Evolutionary conservation across 2,888 invertebrate genomes (phyloP).

Genomic region (Ennomos erosarius): DNA sequence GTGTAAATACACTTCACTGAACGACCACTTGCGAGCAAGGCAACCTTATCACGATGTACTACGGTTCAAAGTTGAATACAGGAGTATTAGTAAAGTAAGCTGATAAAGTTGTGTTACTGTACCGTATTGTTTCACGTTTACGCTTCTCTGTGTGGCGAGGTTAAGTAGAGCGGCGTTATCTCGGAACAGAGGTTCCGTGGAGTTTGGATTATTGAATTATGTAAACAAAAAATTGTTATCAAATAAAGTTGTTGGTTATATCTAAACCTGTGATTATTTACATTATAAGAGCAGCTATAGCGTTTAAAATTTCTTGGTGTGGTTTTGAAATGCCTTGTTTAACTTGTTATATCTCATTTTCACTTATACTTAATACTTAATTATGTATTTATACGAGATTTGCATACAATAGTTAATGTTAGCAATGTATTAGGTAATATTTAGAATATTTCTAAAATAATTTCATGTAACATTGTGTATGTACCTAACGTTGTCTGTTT

Average conservation of each 20-base stretch:
- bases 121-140: conserved; percentile 85
- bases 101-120: conserved; percentile 74
- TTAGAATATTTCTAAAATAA: too few species aligned
- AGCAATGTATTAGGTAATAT: too few species aligned
- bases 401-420: too few species aligned
- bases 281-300: background rate
- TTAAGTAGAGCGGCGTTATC: conserved; percentile 85
- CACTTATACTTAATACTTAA: too few species aligned
- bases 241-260: conserved; percentile 7
- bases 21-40: conserved; percentile 42
- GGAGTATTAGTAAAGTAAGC: conserved; percentile 50
- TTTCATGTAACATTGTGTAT: too few species aligned
- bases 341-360: too few species aligned
- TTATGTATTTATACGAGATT: too few species aligned
- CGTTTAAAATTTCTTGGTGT: too few species aligned
- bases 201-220: conserved; percentile 66
- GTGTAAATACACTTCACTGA: conserved; percentile 55
- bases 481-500: too few species aligned
- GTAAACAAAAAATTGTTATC: conserved; percentile 7
- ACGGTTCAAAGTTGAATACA: conserved; percentile 49
- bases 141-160: conserved; percentile 82
- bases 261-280: background rate
- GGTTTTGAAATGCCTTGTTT: too few species aligned
- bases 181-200: conserved; percentile 80
- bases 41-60: conserved; percentile 46